A percentile compares a stretch with the other conserved stretches of the same genome.
These are phyloP conservation scores for Champsocephalus gunnari DNA, from an alignment of 2,797 vertebrate genomes.

Conservation along the genomic window DNA sequence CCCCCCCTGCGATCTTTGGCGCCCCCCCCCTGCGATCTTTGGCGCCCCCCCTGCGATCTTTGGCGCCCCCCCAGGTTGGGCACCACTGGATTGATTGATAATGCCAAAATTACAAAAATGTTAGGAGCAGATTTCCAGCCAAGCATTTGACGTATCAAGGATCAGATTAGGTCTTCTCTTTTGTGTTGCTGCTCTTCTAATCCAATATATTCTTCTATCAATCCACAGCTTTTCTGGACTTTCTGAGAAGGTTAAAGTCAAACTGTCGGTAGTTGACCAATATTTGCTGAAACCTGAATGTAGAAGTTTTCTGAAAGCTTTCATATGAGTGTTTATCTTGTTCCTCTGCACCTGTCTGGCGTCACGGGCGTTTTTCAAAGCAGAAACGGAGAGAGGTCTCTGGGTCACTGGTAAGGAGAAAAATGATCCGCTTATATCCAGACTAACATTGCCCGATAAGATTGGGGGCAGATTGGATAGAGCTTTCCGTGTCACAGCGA, in stretches of 20 bases:
- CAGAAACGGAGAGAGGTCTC: slow-evolving; percentile 41
- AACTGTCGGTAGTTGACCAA: neutral
- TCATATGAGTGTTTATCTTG: slow-evolving; percentile 34
- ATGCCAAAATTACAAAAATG: neutral
- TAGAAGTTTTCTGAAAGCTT: neutral
- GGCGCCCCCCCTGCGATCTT: too few species aligned
- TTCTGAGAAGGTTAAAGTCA: neutral
- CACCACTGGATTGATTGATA: too few species aligned
- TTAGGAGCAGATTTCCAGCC: slow-evolving; percentile 5
- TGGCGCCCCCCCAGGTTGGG: too few species aligned
- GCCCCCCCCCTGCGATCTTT: too few species aligned
- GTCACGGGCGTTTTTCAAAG: slow-evolving; percentile 18
- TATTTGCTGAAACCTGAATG: neutral
- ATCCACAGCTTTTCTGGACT: neutral
- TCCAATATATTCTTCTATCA: neutral
- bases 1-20: too few species aligned
- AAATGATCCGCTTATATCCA: slow-evolving; percentile 68
- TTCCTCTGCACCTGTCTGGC: slow-evolving; percentile 11
- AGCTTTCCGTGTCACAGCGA: slow-evolving; percentile 53
- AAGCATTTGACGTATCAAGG: neutral
- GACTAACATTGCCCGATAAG: slow-evolving; percentile 62
- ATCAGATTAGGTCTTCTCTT: neutral
- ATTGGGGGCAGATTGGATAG: slow-evolving; percentile 60
- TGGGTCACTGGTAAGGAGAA: slow-evolving; percentile 60
- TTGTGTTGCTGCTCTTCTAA: neutral